Conservation (phyloP, 1,140 invertebrate genomes). For the Gryllus bimaculatus region DNA sequence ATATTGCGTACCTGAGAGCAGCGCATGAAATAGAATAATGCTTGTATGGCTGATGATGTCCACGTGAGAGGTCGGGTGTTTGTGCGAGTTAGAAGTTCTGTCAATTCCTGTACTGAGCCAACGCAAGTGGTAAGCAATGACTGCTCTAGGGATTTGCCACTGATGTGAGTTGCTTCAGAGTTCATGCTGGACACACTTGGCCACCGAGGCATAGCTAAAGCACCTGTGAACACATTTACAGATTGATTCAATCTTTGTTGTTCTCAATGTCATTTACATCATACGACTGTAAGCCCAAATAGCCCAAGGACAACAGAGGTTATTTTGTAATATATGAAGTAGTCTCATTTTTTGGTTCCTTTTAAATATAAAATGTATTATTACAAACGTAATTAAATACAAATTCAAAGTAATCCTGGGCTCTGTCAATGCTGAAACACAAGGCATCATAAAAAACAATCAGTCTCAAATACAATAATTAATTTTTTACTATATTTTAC, state of each 20-base stretch:
- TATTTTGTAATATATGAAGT: no score
- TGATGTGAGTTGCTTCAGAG: slow-evolving; percentile 41
- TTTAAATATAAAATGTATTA: not conserved
- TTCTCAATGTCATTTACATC: no score
- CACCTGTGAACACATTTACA: slow-evolving; percentile 41
- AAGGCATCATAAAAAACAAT: no score
- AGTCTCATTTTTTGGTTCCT: no score
- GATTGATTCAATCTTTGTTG: no score
- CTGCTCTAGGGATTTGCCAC: slow-evolving; percentile 48
- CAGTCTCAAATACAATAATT: no score
- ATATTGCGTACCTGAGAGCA: slow-evolving; percentile 60
- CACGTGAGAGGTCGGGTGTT: slow-evolving; percentile 41
- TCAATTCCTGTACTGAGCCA: slow-evolving; percentile 64
- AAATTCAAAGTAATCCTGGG: not conserved
- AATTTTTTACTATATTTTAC: no score
- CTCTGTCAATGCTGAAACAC: no score
- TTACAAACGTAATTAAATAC: not conserved
- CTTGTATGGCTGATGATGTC: slow-evolving; percentile 58
- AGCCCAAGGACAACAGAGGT: no score
- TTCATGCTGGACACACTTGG: slow-evolving; percentile 63
- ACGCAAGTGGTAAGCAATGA: slow-evolving; percentile 79
- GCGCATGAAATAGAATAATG: slow-evolving; percentile 83
- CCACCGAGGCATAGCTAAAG: slow-evolving; percentile 73
- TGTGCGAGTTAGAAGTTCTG: slow-evolving; percentile 56
- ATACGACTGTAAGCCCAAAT: no score